A percentile compares a stretch with the other conserved stretches of the same genome.
These are phyloP conservation scores for Melipona quadrifasciata DNA, from an alignment of 1,140 invertebrate genomes.

Conservation along the genomic window DNA sequence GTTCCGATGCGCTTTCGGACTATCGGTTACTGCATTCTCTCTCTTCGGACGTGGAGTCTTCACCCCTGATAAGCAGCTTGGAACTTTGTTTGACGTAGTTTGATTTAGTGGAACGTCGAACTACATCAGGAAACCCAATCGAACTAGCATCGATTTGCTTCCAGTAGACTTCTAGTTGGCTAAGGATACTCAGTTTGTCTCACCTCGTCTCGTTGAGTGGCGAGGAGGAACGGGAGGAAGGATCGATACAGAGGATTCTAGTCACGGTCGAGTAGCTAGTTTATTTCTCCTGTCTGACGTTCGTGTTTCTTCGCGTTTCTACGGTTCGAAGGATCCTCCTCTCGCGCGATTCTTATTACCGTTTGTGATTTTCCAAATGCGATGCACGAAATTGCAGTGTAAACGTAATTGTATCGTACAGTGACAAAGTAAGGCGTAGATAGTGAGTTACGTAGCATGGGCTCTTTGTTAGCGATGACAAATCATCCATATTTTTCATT, in stretches of 20 bases:
- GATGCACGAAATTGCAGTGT: too few species aligned
- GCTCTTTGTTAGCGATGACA: too few species aligned
- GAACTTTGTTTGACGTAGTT: constrained; percentile 67
- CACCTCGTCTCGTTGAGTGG: constrained; percentile 23
- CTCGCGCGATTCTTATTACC: not conserved
- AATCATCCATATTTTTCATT: too few species aligned
- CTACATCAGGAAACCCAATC: constrained; percentile 43
- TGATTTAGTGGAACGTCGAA: constrained; percentile 63
- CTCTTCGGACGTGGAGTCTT: not conserved
- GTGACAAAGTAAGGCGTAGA: too few species aligned
- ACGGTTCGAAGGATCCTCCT: not conserved
- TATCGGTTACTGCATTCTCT: constrained; percentile 25
- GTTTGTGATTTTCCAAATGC: not conserved
- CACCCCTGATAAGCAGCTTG: constrained; percentile 59
- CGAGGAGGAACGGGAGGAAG: not conserved
- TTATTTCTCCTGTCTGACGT: not conserved
- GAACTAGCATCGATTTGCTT: constrained; percentile 47
- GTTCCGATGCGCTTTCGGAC: not conserved
- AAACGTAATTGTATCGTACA: too few species aligned
- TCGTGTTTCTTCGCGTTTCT: not conserved
- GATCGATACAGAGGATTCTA: constrained; percentile 30
- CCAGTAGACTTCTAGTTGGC: constrained; percentile 38
- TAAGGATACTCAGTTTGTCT: constrained; percentile 35
- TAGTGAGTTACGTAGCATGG: too few species aligned
- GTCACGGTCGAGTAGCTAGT: not conserved